Evolutionary conservation across 2,888 invertebrate genomes (phyloP).

Genomic region (Podotricha telesiphe): DNA sequence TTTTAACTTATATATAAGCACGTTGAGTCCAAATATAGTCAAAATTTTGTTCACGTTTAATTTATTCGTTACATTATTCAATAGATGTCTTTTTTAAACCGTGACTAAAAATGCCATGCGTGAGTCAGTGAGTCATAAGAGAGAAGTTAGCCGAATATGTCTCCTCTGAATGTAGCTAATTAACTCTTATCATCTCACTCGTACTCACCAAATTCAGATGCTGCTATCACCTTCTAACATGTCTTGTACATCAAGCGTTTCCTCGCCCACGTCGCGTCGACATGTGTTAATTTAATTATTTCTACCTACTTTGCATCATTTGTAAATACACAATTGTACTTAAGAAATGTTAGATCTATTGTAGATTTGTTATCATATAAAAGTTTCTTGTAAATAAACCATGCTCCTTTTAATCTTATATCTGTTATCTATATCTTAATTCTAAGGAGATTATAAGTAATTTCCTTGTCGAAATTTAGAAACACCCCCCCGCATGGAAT

Average conservation of each 20-base stretch:
- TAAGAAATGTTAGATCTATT: constrained; percentile 37
- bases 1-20: not conserved
- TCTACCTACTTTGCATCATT: constrained; percentile 55
- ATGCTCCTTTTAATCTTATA: not conserved
- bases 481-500: constrained; percentile 13
- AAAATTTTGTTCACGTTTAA: constrained; percentile 8
- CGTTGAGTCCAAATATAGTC: not conserved
- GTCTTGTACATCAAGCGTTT: constrained; percentile 52
- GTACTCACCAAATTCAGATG: constrained; percentile 52
- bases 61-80: constrained; percentile 31
- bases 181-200: constrained; percentile 67
- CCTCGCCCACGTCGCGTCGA: constrained; percentile 60
- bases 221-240: constrained; percentile 60
- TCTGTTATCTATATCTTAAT: no score
- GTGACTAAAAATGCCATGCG: constrained; percentile 50
- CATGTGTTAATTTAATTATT: constrained; percentile 77
- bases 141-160: constrained; percentile 64
- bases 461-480: not conserved
- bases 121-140: constrained; percentile 63
- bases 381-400: not conserved
- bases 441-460: not conserved
- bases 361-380: constrained; percentile 20
- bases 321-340: constrained; percentile 45
- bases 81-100: constrained; percentile 35
- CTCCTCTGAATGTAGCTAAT: constrained; percentile 58